Evolutionary conservation across 2,888 invertebrate genomes (phyloP).

Genomic region (Mermis nigrescens): DNA sequence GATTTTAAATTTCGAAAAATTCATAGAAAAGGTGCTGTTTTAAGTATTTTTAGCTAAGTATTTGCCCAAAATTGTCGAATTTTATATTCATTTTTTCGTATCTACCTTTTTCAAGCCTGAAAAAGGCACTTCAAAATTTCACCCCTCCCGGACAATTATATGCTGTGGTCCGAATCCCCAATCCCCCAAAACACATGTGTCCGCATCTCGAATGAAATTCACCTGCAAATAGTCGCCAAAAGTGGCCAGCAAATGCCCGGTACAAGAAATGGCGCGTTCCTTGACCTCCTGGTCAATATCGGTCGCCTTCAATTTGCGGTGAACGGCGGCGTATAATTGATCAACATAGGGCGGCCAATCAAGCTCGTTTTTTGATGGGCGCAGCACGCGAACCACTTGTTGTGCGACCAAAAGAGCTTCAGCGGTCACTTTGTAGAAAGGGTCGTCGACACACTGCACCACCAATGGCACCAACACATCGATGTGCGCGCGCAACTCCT

Average conservation of each 20-base stretch:
- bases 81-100: no score
- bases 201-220: no score
- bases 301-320: constrained; percentile 66
- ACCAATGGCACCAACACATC: constrained; percentile 43
- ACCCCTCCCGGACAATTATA: no score
- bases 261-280: constrained; percentile 85
- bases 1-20: no score
- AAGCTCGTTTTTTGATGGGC: constrained; percentile 42
- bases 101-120: no score
- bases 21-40: no score
- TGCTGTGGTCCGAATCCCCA: no score
- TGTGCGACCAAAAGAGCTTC: constrained; percentile 81
- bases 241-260: constrained; percentile 52
- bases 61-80: no score
- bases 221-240: constrained; percentile 60
- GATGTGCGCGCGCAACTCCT: constrained; percentile 50
- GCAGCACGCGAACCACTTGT: constrained; percentile 75
- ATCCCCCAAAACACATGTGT: no score
- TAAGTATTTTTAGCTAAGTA: no score
- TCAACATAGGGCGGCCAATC: constrained; percentile 59
- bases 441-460: constrained; percentile 70
- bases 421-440: constrained; percentile 94
- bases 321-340: constrained; percentile 55
- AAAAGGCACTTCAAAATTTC: no score
- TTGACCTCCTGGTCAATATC: constrained; percentile 99